These are phyloP conservation scores for Parus major DNA, from an alignment of 2,113 vertebrate genomes.

Conservation along the genomic window DNA sequence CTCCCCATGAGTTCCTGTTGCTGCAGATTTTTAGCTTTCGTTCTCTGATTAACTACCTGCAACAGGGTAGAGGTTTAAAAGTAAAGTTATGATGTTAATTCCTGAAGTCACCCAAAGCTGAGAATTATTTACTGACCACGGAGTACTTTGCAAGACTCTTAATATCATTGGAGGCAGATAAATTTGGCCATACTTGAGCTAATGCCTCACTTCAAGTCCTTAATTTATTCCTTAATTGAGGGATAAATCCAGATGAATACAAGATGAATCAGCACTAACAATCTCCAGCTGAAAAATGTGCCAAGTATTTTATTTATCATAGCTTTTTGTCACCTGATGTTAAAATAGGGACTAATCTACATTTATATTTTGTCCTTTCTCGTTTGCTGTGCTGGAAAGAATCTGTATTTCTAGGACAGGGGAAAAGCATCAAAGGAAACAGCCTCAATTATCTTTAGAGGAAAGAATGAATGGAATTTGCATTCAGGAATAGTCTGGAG, in stretches of 20 bases:
- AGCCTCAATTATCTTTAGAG: not conserved
- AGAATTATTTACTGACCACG: not conserved
- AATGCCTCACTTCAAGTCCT: not conserved
- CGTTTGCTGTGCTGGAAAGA: not conserved
- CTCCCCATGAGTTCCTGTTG: not conserved
- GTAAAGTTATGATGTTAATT: not conserved
- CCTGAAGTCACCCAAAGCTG: not conserved
- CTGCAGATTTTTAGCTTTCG: not conserved
- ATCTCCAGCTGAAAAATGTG: not conserved
- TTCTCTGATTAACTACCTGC: not conserved
- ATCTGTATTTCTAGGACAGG: not conserved
- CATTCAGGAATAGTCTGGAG: not conserved
- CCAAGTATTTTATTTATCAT: not conserved
- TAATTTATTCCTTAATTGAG: not conserved
- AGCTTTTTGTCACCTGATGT: not conserved
- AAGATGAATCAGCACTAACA: not conserved
- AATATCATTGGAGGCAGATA: not conserved
- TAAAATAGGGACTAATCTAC: not conserved
- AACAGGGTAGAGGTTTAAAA: not conserved
- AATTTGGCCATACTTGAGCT: not conserved
- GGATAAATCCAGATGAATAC: not conserved
- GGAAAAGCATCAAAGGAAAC: not conserved
- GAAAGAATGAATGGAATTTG: slow-evolving; percentile 27
- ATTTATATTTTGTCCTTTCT: not conserved
- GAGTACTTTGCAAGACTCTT: not conserved